These are phyloP conservation scores for Hetaerina americana DNA, from an alignment of 1,140 invertebrate species.

Conservation along the genomic window DNA sequence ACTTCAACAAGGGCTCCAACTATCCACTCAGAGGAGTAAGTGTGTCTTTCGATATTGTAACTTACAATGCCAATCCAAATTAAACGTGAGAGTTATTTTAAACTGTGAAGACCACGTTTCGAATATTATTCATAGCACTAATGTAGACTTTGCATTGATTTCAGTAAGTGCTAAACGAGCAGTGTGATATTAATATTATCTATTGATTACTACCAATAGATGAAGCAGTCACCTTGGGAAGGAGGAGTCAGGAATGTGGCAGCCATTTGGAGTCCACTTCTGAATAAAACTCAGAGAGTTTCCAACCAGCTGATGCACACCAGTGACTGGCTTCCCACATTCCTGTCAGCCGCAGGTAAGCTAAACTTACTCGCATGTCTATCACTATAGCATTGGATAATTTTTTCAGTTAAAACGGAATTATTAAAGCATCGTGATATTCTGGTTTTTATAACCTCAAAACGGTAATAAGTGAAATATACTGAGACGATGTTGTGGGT, in stretches of 20 bases:
- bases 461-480: no score
- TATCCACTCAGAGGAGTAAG: slow-evolving; percentile 70
- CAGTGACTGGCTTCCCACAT: slow-evolving; percentile 76
- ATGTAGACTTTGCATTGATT: not conserved
- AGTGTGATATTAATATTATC: not conserved
- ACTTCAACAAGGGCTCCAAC: slow-evolving; percentile 71
- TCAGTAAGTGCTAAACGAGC: no score
- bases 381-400: no score
- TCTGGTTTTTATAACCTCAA: no score
- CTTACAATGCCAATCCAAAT: not conserved
- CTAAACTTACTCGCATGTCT: no score
- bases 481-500: no score
- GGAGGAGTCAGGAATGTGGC: slow-evolving; percentile 65
- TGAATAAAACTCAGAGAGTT: slow-evolving; percentile 41
- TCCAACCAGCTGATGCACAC: slow-evolving; percentile 68
- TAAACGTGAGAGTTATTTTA: no score
- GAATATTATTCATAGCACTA: not conserved
- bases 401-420: no score
- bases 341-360: slow-evolving; percentile 47
- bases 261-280: slow-evolving; percentile 63
- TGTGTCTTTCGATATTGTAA: not conserved
- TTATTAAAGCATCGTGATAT: no score
- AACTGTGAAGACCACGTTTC: not conserved
- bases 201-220: slow-evolving; percentile 27
- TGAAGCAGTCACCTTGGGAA: slow-evolving; percentile 75